phyloP scores from a whole-genome alignment of 1,140 invertebrate genomes.

The Leptopilina clavipes region DNA sequence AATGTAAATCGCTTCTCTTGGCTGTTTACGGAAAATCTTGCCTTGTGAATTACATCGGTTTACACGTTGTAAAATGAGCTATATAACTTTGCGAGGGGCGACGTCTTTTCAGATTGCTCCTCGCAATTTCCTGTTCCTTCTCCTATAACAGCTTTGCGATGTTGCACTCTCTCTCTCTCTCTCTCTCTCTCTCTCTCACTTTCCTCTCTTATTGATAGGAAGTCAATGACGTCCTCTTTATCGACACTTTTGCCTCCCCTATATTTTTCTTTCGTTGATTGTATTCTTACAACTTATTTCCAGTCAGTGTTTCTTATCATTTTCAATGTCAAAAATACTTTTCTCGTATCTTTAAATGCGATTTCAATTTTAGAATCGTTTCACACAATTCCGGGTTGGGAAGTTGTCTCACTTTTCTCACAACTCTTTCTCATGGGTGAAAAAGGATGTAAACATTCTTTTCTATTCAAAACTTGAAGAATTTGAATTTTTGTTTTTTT shows the following conservation, averaged over 20 bases:
- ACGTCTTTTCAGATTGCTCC: neutral
- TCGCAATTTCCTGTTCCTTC: conserved; percentile 12
- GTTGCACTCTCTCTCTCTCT: neutral
- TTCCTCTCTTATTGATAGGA: conserved; percentile 9
- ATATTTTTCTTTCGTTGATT: conserved; percentile 13
- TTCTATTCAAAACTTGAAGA: too few relatives aligned
- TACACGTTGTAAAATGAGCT: conserved; percentile 25
- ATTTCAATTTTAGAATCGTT: too few relatives aligned
- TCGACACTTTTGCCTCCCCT: conserved; percentile 23
- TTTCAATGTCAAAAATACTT: neutral
- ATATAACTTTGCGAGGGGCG: conserved; percentile 39
- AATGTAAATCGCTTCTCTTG: conserved; percentile 16
- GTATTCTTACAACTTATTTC: conserved; percentile 8
- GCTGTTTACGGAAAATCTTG: neutral
- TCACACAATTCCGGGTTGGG: too few relatives aligned
- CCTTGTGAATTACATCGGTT: conserved; percentile 16
- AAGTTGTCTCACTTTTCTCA: too few relatives aligned
- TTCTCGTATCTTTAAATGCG: too few relatives aligned
- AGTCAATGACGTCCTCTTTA: conserved; percentile 35
- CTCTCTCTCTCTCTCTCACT: too few relatives aligned
- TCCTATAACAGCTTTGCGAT: neutral
- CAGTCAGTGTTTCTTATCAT: conserved; percentile 19
- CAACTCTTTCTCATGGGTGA: too few relatives aligned
- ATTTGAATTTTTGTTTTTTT: too few relatives aligned
- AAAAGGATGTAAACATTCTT: too few relatives aligned